phyloP scores from a whole-genome alignment of 2,797 vertebrate genomes.

The Poecilia velifera region DNA sequence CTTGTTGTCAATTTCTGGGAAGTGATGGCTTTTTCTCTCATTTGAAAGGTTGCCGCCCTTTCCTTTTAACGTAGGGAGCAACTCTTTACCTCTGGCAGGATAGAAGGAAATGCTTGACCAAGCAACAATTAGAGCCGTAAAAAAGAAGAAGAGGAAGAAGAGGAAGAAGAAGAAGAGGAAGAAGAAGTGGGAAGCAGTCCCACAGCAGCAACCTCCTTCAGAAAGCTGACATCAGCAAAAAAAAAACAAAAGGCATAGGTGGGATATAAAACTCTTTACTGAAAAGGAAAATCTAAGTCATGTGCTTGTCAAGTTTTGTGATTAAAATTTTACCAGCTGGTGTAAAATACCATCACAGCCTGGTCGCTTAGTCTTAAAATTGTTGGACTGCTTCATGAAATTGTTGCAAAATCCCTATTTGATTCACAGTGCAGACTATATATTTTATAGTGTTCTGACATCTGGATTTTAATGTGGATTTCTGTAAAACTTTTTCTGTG shows the following conservation, averaged over 20 bases:
- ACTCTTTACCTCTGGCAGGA: slow-evolving; percentile 44
- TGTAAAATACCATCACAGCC: background rate
- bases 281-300: slow-evolving; percentile 1
- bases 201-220: slow-evolving; percentile 10
- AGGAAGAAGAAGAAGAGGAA: background rate
- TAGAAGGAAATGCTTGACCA: slow-evolving; percentile 42
- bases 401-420: background rate
- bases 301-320: background rate
- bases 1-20: slow-evolving; percentile 50
- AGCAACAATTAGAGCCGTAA: slow-evolving; percentile 62
- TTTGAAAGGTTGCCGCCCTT: slow-evolving; percentile 52
- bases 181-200: slow-evolving; percentile 3
- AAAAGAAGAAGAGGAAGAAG: slow-evolving; percentile 3
- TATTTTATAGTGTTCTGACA: background rate
- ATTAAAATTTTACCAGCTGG: background rate
- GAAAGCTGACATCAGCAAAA: slow-evolving; percentile 49
- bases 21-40: slow-evolving; percentile 49
- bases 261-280: slow-evolving; percentile 18
- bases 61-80: slow-evolving; percentile 43
- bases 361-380: background rate
- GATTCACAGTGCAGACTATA: background rate
- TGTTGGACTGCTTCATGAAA: background rate
- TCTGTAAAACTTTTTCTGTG: background rate
- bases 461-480: background rate
- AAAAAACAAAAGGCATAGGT: background rate